Evolutionary conservation across 2,113 vertebrate genomes (phyloP).

Genomic region (Gallinago paraguaiae): DNA sequence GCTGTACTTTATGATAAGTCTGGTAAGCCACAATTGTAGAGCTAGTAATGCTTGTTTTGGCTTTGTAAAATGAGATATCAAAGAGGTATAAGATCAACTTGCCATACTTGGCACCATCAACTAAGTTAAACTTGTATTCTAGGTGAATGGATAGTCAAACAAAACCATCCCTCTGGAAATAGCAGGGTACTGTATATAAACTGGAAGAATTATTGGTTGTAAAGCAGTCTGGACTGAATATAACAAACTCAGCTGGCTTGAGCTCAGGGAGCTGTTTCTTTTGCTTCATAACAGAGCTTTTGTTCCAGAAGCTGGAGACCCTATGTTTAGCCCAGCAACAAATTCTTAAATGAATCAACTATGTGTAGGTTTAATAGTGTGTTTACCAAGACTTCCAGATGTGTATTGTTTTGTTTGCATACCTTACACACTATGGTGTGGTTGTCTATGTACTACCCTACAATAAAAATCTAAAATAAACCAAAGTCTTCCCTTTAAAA

Average conservation of each 20-base stretch:
- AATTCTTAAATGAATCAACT: background rate
- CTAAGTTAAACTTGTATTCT: background rate
- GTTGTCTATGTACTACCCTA: background rate
- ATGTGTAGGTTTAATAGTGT: background rate
- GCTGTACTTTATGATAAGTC: constrained; percentile 38
- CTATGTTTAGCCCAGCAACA: constrained; percentile 8
- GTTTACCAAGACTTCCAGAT: background rate
- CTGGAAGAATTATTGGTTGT: constrained; percentile 47
- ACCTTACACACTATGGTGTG: background rate
- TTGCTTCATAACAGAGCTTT: constrained; percentile 12
- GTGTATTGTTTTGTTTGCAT: background rate
- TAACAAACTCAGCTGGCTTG: constrained; percentile 31
- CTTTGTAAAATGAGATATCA: constrained; percentile 55
- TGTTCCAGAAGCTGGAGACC: constrained; percentile 33
- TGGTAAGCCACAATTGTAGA: constrained; percentile 60
- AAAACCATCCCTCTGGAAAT: constrained; percentile 34
- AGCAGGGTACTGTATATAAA: constrained; percentile 25
- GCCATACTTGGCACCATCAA: constrained; percentile 20
- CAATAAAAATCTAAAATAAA: background rate
- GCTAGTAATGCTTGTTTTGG: constrained; percentile 43
- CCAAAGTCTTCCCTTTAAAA: background rate
- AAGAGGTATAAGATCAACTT: constrained; percentile 41
- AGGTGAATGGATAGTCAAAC: constrained; percentile 38
- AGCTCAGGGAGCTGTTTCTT: constrained; percentile 7
- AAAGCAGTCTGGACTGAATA: constrained; percentile 47